Evolutionary conservation across 2,113 vertebrate genomes (phyloP).

Genomic region (Microtus ochrogaster): DNA sequence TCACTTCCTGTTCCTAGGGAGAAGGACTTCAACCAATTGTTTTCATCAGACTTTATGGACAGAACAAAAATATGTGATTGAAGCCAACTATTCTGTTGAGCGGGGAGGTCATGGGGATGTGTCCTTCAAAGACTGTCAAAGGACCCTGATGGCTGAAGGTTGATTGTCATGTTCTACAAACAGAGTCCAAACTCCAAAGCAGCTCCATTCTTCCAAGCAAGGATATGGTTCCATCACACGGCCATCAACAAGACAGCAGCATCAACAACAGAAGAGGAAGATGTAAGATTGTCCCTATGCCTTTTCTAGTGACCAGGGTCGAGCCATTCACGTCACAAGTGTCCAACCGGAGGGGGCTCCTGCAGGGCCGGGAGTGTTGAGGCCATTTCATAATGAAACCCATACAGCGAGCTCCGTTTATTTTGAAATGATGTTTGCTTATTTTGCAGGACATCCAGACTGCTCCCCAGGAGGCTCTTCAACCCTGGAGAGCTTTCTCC

Average conservation of each 20-base stretch:
- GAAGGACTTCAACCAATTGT: background rate
- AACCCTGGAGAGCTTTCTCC: constrained; percentile 75
- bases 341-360: constrained; percentile 79
- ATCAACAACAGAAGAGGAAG: background rate
- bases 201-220: background rate
- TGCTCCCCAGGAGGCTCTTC: constrained; percentile 80
- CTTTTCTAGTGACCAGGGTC: constrained; percentile 78
- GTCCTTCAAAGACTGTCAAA: background rate
- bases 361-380: constrained; percentile 77
- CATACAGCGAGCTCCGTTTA: constrained; percentile 84
- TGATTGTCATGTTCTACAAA: background rate
- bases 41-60: background rate
- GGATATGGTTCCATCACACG: background rate
- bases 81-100: background rate
- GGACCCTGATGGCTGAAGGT: background rate
- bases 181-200: constrained; percentile 1
- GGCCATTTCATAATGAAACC: constrained; percentile 86
- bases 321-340: constrained; percentile 81
- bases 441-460: constrained; percentile 84
- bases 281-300: constrained; percentile 79
- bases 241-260: background rate
- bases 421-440: constrained; percentile 88
- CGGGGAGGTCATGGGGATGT: background rate
- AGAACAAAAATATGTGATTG: background rate
- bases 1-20: constrained; percentile 11